phyloP scores from a whole-genome alignment of 2,888 invertebrate species.

The Thereva nobilitata region DNA sequence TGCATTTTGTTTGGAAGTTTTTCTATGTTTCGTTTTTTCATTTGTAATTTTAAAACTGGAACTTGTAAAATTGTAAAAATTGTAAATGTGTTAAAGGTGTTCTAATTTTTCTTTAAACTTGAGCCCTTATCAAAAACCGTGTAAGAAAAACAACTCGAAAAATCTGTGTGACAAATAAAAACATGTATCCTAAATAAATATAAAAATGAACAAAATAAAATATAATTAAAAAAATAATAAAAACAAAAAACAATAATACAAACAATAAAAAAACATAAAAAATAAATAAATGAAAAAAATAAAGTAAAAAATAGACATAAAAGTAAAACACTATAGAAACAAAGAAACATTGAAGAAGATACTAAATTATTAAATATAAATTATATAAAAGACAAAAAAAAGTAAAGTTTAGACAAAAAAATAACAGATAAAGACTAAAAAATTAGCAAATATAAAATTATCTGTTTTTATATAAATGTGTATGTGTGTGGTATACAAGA shows the following conservation, averaged over 20 bases:
- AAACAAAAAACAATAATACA: constrained; percentile 36
- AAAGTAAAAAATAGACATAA: constrained; percentile 54
- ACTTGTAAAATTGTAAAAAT: no score
- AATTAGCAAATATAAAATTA: no score
- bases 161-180: constrained; percentile 35
- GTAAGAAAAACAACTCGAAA: constrained; percentile 36
- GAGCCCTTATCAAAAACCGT: constrained; percentile 33
- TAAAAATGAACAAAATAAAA: constrained; percentile 35
- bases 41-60: no score
- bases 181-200: constrained; percentile 19
- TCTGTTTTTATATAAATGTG: no score
- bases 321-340: constrained; percentile 55
- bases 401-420: constrained; percentile 44
- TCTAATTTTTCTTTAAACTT: constrained; percentile 20
- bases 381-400: constrained; percentile 39
- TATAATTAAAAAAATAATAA: constrained; percentile 37
- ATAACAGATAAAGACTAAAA: constrained; percentile 18
- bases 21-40: no score
- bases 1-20: no score
- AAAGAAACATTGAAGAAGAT: constrained; percentile 9
- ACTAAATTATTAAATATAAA: constrained; percentile 9
- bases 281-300: constrained; percentile 36
- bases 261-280: constrained; percentile 51
- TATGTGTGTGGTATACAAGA: no score
- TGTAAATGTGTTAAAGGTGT: constrained; percentile 12